phyloP scores from a whole-genome alignment of 1,140 invertebrate species.

The Megalonaias nervosa region DNA sequence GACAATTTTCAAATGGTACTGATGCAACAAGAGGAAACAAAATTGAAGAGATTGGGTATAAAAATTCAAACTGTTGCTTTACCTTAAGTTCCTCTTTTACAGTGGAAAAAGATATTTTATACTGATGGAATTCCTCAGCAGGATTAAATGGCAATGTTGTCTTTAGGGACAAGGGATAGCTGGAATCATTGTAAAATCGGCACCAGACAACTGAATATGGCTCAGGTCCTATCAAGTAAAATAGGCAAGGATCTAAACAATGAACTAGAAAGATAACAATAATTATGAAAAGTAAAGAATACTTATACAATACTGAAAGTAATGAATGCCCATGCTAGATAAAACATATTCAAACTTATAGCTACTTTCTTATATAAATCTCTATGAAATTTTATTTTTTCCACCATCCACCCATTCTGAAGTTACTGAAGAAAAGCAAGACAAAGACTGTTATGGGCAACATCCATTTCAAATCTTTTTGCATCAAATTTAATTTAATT shows the following conservation, averaged over 20 bases:
- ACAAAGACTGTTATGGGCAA: too few species aligned
- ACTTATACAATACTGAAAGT: background rate
- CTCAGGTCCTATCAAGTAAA: slow-evolving; percentile 8
- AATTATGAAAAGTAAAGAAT: background rate
- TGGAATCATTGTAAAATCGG: slow-evolving; percentile 7
- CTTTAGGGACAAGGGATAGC: slow-evolving; percentile 13
- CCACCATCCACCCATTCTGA: too few species aligned
- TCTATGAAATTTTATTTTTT: too few species aligned
- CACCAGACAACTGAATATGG: slow-evolving; percentile 36
- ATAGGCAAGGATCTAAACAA: background rate
- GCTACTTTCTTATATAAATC: background rate
- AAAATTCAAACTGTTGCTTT: background rate
- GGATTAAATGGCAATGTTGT: slow-evolving; percentile 28
- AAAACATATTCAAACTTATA: background rate
- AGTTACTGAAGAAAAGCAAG: too few species aligned
- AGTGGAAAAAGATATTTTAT: slow-evolving; percentile 15
- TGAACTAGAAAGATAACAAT: background rate
- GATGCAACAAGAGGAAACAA: background rate
- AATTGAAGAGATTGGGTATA: background rate
- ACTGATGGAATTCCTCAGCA: slow-evolving; percentile 17
- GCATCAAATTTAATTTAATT: too few species aligned
- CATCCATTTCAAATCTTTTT: too few species aligned
- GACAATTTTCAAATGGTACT: background rate
- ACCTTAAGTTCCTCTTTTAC: slow-evolving; percentile 28
- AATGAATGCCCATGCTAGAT: background rate